Conservation (phyloP, 2,888 invertebrate genomes). For the Lingula anatina region DNA sequence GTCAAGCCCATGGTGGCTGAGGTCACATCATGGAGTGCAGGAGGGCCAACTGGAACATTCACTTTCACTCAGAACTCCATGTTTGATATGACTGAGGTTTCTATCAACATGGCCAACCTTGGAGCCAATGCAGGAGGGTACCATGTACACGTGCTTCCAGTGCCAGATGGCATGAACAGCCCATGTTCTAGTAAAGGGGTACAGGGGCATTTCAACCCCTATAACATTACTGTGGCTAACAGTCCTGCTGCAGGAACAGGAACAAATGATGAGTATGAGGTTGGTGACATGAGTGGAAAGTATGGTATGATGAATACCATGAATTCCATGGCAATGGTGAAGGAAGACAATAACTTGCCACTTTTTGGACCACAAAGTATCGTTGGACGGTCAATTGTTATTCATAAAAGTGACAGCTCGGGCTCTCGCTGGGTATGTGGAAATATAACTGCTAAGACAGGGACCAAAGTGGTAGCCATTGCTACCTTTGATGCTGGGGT, state of each 20-base stretch:
- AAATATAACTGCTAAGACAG: too few species aligned
- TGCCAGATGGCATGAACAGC: background rate
- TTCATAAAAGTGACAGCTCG: slow-evolving; percentile 64
- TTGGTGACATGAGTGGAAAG: slow-evolving; percentile 73
- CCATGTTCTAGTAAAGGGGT: slow-evolving; percentile 7
- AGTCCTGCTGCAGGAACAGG: slow-evolving; percentile 4
- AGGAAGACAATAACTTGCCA: slow-evolving; percentile 74
- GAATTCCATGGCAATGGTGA: slow-evolving; percentile 48
- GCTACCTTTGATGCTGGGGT: too few species aligned
- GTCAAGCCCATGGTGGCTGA: slow-evolving; percentile 2
- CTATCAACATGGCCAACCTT: slow-evolving; percentile 71
- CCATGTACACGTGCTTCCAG: slow-evolving; percentile 70
- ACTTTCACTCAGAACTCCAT: slow-evolving; percentile 3
- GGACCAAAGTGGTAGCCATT: too few species aligned
- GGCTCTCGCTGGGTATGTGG: slow-evolving; percentile 10
- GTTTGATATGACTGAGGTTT: slow-evolving; percentile 27
- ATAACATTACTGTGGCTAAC: background rate
- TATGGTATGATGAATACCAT: slow-evolving; percentile 6
- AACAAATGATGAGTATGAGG: slow-evolving; percentile 70
- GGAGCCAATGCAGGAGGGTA: slow-evolving; percentile 64
- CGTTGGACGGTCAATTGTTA: slow-evolving; percentile 78
- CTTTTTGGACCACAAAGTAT: slow-evolving; percentile 77
- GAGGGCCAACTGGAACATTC: slow-evolving; percentile 1
- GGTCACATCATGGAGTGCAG: background rate
- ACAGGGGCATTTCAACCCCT: slow-evolving; percentile 8